Evolutionary conservation across 2,888 invertebrate species (phyloP), one percentile per base, ranked within the genome.

Genomic region (Tridacna crocea): DNA sequence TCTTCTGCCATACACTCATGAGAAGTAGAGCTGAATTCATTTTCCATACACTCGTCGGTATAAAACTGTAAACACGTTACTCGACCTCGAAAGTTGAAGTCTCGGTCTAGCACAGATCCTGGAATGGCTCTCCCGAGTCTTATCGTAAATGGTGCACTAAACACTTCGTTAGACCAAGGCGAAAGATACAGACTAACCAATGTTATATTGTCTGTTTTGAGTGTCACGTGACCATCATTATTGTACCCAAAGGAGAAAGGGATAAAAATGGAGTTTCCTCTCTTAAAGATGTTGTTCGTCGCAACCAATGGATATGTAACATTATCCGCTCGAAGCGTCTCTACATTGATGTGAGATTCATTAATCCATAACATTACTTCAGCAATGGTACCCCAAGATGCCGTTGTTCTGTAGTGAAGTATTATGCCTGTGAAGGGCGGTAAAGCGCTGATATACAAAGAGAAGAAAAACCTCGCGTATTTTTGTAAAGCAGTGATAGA

Each of bases 331-430:
- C n/a, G n/a, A 10, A 68, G 19, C 0, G 68, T 68, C 22, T 68
- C 68, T 12, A 68, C 46, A 17, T 46, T 17, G 8, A 68, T n/a
- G 47, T 68, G 68, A n/a, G 68, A 68, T 22, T 47, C 68, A 22
- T 68, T 68, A 12, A 47, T 19, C 68, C 68, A 68, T 68, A 68
- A 47, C 68, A 68, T 68, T 19, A 68, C 46, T 68, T 68, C 68
- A 4, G 15, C 19, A 22, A 68, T 27, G n/a, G 26, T 26, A 19
- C 27, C 68, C 8, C n/a, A 17, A 19, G 17, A 4, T 0, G 19
- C 27, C 11, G 68, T 19, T n/a, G 46, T 12, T 68, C 22, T 36
- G 19, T 27, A 46, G 27, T 68, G 68, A 17, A 68, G 46, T 15
- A 68, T 68, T 6, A 68, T 46, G 17, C 47, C 46, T 8, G 46